These are phyloP conservation scores for Dasyornis broadbenti DNA, from an alignment of 2,113 vertebrate genomes.

Conservation along the genomic window DNA sequence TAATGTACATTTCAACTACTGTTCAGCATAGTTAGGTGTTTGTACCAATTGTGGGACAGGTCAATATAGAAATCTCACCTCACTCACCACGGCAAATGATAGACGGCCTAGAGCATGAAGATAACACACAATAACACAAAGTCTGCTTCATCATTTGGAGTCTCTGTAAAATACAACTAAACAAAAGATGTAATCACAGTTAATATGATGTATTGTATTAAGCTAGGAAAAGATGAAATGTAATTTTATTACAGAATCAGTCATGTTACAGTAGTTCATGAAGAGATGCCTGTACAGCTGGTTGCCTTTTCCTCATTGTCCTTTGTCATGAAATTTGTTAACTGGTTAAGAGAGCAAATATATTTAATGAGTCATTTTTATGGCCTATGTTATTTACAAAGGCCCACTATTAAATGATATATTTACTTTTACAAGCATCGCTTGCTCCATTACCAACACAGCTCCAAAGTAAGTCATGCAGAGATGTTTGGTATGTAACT, in stretches of 20 bases:
- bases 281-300: background rate
- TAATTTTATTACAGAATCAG: background rate
- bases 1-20: background rate
- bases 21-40: background rate
- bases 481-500: background rate
- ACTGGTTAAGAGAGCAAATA: background rate
- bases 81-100: background rate
- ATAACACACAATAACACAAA: background rate
- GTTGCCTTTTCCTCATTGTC: background rate
- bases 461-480: background rate
- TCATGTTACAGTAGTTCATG: background rate
- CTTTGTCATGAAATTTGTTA: background rate
- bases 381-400: background rate
- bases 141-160: background rate
- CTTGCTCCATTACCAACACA: background rate
- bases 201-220: background rate
- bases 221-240: background rate
- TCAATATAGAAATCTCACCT: background rate
- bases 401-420: background rate
- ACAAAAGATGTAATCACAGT: background rate
- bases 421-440: background rate
- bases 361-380: background rate
- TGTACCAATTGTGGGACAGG: background rate
- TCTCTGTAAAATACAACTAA: background rate
- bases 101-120: background rate